Percentiles rank a stretch among this genome's conserved stretches.
Conservation (phyloP, 2,888 invertebrate species). For the Netelia melanura region DNA sequence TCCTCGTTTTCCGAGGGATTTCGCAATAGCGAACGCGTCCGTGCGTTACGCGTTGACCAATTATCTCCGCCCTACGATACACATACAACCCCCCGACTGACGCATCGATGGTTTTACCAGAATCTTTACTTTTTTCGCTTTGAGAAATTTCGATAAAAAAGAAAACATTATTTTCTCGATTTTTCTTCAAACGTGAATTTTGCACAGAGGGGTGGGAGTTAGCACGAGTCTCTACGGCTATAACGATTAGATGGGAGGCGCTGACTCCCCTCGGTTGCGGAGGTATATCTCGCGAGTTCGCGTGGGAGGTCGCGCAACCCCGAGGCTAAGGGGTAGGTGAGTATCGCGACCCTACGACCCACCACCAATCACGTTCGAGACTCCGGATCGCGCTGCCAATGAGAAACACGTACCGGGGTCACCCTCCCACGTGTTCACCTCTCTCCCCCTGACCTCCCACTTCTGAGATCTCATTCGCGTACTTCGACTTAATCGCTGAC, state of each 20-base stretch:
- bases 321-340: conserved; percentile 80
- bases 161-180: background rate
- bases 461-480: conserved; percentile 60
- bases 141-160: too few relatives aligned
- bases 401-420: conserved; percentile 76
- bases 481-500: conserved; percentile 47
- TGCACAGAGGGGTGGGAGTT: background rate
- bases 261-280: conserved; percentile 57
- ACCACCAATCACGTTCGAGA: conserved; percentile 81
- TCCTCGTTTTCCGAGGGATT: conserved; percentile 37
- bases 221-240: conserved; percentile 10
- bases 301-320: conserved; percentile 80
- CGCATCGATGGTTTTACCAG: background rate
- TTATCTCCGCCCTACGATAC: conserved; percentile 36
- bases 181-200: background rate
- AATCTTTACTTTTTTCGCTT: too few relatives aligned
- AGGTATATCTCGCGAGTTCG: conserved; percentile 80
- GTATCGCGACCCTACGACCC: conserved; percentile 81
- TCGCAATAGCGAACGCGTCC: conserved; percentile 23
- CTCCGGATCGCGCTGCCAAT: conserved; percentile 80
- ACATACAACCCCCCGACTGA: background rate
- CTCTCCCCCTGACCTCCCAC: conserved; percentile 39
- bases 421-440: conserved; percentile 74
- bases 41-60: conserved; percentile 29
- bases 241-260: conserved; percentile 46